These are phyloP conservation scores for Cheumatopsyche charites DNA, from an alignment of 1,140 invertebrate species.

Conservation along the genomic window DNA sequence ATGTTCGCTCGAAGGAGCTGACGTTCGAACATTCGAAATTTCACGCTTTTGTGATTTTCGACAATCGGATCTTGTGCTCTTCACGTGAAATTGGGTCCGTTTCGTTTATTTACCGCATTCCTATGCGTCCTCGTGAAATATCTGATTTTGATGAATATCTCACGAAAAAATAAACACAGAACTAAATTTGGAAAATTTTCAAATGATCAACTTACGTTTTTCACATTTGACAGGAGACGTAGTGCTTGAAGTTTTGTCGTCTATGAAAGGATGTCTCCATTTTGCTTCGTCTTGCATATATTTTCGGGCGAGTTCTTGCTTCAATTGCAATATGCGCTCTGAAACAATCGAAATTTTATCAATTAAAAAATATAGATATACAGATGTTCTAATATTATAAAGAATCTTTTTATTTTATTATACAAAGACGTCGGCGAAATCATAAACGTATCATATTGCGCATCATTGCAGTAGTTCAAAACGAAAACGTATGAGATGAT, in stretches of 20 bases:
- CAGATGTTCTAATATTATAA: too few relatives aligned
- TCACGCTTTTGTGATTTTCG: slow-evolving; percentile 8
- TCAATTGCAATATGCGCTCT: background rate
- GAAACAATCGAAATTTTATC: background rate
- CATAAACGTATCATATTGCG: slow-evolving; percentile 18
- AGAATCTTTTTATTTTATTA: too few relatives aligned
- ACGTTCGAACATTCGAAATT: slow-evolving; percentile 5
- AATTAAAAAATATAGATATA: too few relatives aligned
- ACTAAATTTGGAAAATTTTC: background rate
- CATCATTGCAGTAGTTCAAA: background rate
- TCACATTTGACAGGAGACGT: background rate
- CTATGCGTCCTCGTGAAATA: background rate
- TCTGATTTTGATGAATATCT: background rate
- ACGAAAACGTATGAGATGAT: too few relatives aligned
- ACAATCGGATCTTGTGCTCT: slow-evolving; percentile 12
- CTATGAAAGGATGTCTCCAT: slow-evolving; percentile 5
- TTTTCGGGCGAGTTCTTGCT: background rate
- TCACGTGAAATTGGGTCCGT: slow-evolving; percentile 10
- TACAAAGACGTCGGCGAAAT: slow-evolving; percentile 25
- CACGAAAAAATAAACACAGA: background rate
- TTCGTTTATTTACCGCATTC: slow-evolving; percentile 12
- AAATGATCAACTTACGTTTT: background rate
- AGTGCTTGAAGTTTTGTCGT: background rate
- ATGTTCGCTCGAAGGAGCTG: too few relatives aligned
- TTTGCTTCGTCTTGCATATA: background rate